Percentiles rank a stretch among this genome's conserved stretches.
phyloP scores from a whole-genome alignment of 2,888 invertebrate species.

The Vanessa cardui region DNA sequence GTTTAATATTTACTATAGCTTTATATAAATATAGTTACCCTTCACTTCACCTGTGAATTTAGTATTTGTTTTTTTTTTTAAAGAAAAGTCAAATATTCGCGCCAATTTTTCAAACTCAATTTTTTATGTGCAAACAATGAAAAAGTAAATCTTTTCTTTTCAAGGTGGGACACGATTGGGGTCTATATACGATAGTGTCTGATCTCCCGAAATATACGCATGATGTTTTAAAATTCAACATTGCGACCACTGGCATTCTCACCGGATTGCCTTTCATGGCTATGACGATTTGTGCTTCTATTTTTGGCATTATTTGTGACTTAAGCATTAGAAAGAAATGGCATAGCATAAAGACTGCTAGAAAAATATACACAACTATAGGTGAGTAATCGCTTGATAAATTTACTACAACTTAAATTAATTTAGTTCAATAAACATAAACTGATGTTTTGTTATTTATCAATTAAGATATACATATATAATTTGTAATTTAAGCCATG shows the following conservation, averaged over 20 bases:
- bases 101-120: too few species aligned
- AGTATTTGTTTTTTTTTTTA: too few species aligned
- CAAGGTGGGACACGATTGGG: slow-evolving; percentile 83
- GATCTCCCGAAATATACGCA: slow-evolving; percentile 83
- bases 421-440: too few species aligned
- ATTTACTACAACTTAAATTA: too few species aligned
- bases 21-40: too few species aligned
- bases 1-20: too few species aligned
- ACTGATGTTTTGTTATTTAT: too few species aligned
- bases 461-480: too few species aligned
- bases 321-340: slow-evolving; percentile 50
- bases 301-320: slow-evolving; percentile 76
- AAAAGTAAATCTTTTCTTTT: slow-evolving; percentile 9
- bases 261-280: slow-evolving; percentile 81
- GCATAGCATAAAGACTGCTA: slow-evolving; percentile 53
- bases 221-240: slow-evolving; percentile 79
- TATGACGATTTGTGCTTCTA: slow-evolving; percentile 78
- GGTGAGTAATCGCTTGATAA: slow-evolving; percentile 49
- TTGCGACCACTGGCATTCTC: slow-evolving; percentile 76
- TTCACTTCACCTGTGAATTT: too few species aligned
- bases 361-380: slow-evolving; percentile 66
- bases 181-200: slow-evolving; percentile 82
- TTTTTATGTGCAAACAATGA: not conserved
- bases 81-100: too few species aligned
- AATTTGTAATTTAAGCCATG: too few species aligned